Conservation (phyloP, 2,888 invertebrate species). For the Pseudococcus jackbeardsleyi region DNA sequence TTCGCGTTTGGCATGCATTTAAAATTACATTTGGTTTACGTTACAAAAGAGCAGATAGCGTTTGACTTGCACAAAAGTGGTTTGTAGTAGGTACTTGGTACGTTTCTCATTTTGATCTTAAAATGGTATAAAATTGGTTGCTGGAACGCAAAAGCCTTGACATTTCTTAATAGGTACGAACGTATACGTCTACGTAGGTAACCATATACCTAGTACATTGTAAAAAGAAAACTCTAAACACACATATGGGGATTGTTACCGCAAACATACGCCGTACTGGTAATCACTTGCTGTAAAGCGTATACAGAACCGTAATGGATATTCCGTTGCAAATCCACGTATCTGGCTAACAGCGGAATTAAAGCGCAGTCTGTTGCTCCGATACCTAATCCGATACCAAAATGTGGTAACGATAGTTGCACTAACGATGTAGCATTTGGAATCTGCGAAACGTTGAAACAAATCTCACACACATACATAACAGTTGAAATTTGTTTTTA, state of each 20-base stretch:
- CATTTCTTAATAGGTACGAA: background rate
- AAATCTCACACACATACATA: background rate
- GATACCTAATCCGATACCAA: constrained; percentile 84
- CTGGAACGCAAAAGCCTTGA: constrained; percentile 1
- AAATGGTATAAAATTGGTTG: background rate
- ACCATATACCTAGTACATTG: background rate
- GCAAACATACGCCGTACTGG: constrained; percentile 84
- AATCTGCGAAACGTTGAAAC: constrained; percentile 71
- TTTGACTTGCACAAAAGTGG: background rate
- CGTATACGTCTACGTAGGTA: background rate
- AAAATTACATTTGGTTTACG: background rate
- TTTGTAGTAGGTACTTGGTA: background rate
- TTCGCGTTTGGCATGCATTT: background rate
- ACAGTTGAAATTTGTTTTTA: background rate
- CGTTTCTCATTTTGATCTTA: background rate
- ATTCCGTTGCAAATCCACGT: constrained; percentile 76
- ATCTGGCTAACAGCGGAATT: constrained; percentile 82
- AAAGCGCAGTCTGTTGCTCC: constrained; percentile 85
- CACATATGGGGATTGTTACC: constrained; percentile 71
- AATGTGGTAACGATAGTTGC: constrained; percentile 81
- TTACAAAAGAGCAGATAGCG: background rate
- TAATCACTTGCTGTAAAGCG: constrained; percentile 85
- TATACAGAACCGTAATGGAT: constrained; percentile 85
- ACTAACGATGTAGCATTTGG: constrained; percentile 76
- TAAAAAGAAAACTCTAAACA: constrained; percentile 19